A percentile compares a stretch with the other conserved stretches of the same genome.
Evolutionary conservation across 2,888 invertebrate species (phyloP).

Genomic region (Spilarctia lutea): DNA sequence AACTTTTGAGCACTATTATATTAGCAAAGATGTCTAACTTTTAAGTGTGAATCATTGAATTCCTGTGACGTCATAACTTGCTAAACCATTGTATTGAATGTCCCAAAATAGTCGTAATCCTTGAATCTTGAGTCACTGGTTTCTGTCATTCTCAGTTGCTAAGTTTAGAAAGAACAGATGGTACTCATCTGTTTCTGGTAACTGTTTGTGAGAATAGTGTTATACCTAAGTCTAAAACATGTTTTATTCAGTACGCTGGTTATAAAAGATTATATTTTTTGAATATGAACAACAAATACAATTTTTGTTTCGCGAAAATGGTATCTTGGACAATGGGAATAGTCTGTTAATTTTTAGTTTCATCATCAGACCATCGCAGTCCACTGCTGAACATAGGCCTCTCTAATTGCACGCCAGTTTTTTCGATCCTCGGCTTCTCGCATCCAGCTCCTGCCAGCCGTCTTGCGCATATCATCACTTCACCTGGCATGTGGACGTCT

Average conservation of each 20-base stretch:
- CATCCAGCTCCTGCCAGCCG: too few species aligned
- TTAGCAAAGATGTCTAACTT: not conserved
- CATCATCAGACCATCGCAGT: too few species aligned
- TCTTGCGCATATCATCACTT: too few species aligned
- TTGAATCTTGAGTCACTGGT: slow-evolving; percentile 7
- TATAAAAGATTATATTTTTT: not conserved
- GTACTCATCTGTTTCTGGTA: not conserved
- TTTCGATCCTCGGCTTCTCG: too few species aligned
- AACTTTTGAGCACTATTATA: not conserved
- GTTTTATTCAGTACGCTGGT: not conserved
- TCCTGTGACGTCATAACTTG: slow-evolving; percentile 1
- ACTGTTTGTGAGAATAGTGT: not conserved
- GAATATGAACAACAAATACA: not conserved
- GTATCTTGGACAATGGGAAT: not conserved
- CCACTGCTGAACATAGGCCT: too few species aligned
- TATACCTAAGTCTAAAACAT: not conserved
- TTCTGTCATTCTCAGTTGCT: slow-evolving; percentile 1
- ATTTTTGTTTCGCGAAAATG: not conserved
- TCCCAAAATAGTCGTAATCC: slow-evolving; percentile 1
- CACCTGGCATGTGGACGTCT: too few species aligned
- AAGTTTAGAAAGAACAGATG: slow-evolving; percentile 4
- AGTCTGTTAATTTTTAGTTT: not conserved
- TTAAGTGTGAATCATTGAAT: not conserved
- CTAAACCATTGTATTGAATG: not conserved
- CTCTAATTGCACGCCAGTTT: too few species aligned